A percentile compares a stretch with the other conserved stretches of the same genome.
Conservation (phyloP, 2,888 invertebrate species). For the Sylvicola fuscatus region DNA sequence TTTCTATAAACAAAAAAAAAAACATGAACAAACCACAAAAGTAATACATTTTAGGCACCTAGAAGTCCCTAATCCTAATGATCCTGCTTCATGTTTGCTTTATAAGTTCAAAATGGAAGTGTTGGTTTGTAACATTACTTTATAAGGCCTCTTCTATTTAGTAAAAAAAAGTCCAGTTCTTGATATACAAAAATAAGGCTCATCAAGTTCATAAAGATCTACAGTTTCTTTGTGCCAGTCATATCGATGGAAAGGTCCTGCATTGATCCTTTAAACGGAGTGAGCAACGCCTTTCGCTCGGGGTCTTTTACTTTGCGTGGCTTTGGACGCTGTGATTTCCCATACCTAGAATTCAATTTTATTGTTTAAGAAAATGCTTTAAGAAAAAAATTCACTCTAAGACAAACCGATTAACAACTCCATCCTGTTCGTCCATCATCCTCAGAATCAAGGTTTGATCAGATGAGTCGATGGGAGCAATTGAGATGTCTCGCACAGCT, state of each 20-base stretch:
- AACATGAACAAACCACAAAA: no score
- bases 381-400: no score
- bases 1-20: no score
- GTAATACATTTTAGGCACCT: no score
- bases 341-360: slow-evolving; percentile 17
- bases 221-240: slow-evolving; percentile 11
- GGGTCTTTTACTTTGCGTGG: slow-evolving; percentile 36
- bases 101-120: no score
- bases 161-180: no score
- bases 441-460: slow-evolving; percentile 76
- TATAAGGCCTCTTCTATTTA: no score
- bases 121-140: no score
- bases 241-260: slow-evolving; percentile 25
- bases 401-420: slow-evolving; percentile 61
- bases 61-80: no score
- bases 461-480: slow-evolving; percentile 81
- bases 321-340: slow-evolving; percentile 36
- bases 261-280: slow-evolving; percentile 16
- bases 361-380: slow-evolving; percentile 8
- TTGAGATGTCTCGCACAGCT: slow-evolving; percentile 93
- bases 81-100: no score
- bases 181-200: no score
- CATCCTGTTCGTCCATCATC: slow-evolving; percentile 92
- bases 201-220: background rate
- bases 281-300: slow-evolving; percentile 31